Base-by-base conservation (phyloP, 2,888 invertebrate species). In the Philereme transversata region DNA sequence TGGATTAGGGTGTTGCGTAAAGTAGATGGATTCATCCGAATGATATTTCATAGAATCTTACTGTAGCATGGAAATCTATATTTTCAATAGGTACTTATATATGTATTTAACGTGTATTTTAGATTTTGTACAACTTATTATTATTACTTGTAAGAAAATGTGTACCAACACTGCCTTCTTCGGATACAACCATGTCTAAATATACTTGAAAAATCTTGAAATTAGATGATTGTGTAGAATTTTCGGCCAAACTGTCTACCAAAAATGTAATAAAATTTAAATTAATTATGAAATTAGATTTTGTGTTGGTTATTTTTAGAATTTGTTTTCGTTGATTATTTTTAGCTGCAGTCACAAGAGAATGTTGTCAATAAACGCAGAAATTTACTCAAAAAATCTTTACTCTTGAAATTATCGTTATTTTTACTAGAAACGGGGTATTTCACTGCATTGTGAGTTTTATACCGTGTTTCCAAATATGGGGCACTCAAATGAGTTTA, bases 1-100 rank as follows among this genome's bases (percentile, higher is more conserved):
- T 47, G 33, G 46, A 36, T 47, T 46, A 51, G 41, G 36, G 38
- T 47, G 8, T 36, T 50, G 5, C 35, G 10, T 0, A 36, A 8
- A 9, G 10, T 38, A n/a, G n/a, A n/a, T n/a, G n/a, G n/a, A 5
- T 22, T 62, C 52, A 56, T 38, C 35, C 58, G 11, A 60, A 62
- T 65, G 64, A 69, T 69, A 70, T 73, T 69, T 69, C 62, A 64
- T 67, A 69, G 67, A 70, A 68, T 68, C 67, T 70, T 68, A 70
- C 64, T 53, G 64, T 65, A 71, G 65, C 35, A 41, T 60, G 54
- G 58, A 53, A 60, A 67, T 59, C 35, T 71, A 69, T 73, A 71
- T 73, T 70, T 73, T 72, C 68, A 59, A 62, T 68, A 69, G 64
- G 60, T 60, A 60, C 53, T 57, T 60, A 22, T 22, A 22, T 22